Percentiles rank a stretch among this genome's conserved stretches.
Evolutionary conservation across 2,888 invertebrate genomes (phyloP).

Genomic region (Scaptomyza cyrtandrae): DNA sequence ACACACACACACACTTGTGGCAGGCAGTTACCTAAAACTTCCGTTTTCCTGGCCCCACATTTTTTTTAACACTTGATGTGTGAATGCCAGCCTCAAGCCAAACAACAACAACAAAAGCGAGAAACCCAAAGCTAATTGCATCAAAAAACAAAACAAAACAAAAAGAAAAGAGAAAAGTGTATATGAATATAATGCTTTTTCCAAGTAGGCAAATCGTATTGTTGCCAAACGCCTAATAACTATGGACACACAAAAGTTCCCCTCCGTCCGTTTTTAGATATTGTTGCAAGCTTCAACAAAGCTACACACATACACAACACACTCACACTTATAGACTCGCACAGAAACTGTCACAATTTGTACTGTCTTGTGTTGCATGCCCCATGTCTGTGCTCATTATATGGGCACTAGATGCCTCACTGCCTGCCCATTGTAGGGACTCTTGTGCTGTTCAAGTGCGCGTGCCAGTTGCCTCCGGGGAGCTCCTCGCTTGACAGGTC

Average conservation of each 20-base stretch:
- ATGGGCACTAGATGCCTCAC: slow-evolving; percentile 4
- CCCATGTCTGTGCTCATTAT: slow-evolving; percentile 36
- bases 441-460: slow-evolving; percentile 65
- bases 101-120: slow-evolving; percentile 40
- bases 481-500: slow-evolving; percentile 55
- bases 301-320: slow-evolving; percentile 23
- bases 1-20: slow-evolving; percentile 47
- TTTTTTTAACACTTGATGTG: slow-evolving; percentile 31
- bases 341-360: slow-evolving; percentile 41
- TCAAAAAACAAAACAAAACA: slow-evolving; percentile 45
- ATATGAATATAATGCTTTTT: slow-evolving; percentile 21
- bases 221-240: slow-evolving; percentile 69
- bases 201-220: slow-evolving; percentile 57
- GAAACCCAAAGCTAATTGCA: slow-evolving; percentile 68
- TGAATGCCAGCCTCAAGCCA: slow-evolving; percentile 67
- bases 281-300: slow-evolving; percentile 42
- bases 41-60: slow-evolving; percentile 67
- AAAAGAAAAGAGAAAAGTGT: neutral
- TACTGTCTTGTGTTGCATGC: slow-evolving; percentile 46
- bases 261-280: slow-evolving; percentile 32
- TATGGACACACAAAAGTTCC: slow-evolving; percentile 41
- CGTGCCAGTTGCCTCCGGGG: slow-evolving; percentile 74
- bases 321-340: slow-evolving; percentile 7
- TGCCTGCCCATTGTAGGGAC: slow-evolving; percentile 50
- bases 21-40: slow-evolving; percentile 66